These are phyloP conservation scores for Coendou prehensilis DNA, from an alignment of 2,797 vertebrate species.

Conservation along the genomic window DNA sequence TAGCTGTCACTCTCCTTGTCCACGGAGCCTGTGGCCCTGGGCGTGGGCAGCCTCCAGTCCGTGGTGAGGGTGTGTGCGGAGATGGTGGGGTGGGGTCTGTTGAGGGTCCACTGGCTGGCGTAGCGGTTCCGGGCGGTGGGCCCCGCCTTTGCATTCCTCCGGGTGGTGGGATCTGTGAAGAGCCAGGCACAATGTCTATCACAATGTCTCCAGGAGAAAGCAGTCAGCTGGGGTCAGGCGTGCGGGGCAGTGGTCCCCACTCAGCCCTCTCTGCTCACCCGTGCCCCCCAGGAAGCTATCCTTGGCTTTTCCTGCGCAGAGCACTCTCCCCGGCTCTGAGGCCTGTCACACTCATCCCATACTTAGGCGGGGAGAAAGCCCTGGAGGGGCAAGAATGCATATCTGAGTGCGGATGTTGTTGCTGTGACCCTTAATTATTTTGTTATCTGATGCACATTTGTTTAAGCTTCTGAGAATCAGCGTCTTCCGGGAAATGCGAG, in stretches of 20 bases:
- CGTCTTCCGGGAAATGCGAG: neutral
- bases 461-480: neutral
- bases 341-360: neutral
- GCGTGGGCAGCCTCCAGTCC: slow-evolving; percentile 98
- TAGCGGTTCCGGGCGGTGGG: slow-evolving; percentile 97
- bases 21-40: slow-evolving; percentile 95
- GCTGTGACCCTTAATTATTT: neutral
- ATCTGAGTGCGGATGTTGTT: neutral
- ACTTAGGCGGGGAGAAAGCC: neutral
- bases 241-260: accelerated
- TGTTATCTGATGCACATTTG: accelerated
- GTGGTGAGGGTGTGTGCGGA: slow-evolving; percentile 98
- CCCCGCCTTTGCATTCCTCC: slow-evolving; percentile 97
- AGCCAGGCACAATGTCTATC: neutral
- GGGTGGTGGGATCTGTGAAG: slow-evolving; percentile 96
- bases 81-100: slow-evolving; percentile 97
- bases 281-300: neutral
- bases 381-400: neutral
- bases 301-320: neutral
- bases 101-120: slow-evolving; percentile 99
- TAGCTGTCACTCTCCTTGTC: slow-evolving; percentile 99
- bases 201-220: neutral
- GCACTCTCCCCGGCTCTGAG: too few relatives aligned
- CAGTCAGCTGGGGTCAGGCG: accelerated
- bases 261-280: too few relatives aligned